phyloP scores from a whole-genome alignment of 1,140 invertebrate species.

The Zaprionus tsacasi region DNA sequence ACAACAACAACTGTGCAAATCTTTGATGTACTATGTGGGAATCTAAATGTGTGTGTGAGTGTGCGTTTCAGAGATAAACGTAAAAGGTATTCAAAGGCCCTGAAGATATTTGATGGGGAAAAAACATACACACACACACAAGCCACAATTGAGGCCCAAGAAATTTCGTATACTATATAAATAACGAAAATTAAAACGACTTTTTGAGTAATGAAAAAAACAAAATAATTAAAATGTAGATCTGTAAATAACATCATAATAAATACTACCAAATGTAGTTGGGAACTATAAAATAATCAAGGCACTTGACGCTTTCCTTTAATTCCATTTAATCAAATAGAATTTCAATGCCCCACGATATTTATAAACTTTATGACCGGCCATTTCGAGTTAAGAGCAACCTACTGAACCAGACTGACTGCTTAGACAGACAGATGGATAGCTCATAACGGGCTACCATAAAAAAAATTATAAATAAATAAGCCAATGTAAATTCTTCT shows the following conservation, averaged over 20 bases:
- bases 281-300: background rate
- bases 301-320: background rate
- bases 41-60: background rate
- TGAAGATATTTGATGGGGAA: conserved; percentile 16
- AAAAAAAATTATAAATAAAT: conserved; percentile 64
- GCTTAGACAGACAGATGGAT: conserved; percentile 16
- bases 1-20: conserved; percentile 40
- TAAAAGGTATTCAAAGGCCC: conserved; percentile 20
- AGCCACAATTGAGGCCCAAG: background rate
- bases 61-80: conserved; percentile 21
- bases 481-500: conserved; percentile 62
- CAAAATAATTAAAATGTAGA: too few relatives aligned
- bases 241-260: too few relatives aligned
- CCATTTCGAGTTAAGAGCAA: conserved; percentile 23
- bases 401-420: conserved; percentile 3
- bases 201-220: background rate
- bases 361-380: conserved; percentile 66
- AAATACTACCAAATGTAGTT: background rate
- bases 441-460: conserved; percentile 29
- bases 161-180: too few relatives aligned
- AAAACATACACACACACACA: background rate
- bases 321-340: conserved; percentile 53
- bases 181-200: background rate
- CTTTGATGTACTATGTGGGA: background rate
- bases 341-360: conserved; percentile 51